Evolutionary conservation across 2,888 invertebrate genomes (phyloP), one percentile per base, ranked within the genome.

Genomic region (Polietes domitor): DNA sequence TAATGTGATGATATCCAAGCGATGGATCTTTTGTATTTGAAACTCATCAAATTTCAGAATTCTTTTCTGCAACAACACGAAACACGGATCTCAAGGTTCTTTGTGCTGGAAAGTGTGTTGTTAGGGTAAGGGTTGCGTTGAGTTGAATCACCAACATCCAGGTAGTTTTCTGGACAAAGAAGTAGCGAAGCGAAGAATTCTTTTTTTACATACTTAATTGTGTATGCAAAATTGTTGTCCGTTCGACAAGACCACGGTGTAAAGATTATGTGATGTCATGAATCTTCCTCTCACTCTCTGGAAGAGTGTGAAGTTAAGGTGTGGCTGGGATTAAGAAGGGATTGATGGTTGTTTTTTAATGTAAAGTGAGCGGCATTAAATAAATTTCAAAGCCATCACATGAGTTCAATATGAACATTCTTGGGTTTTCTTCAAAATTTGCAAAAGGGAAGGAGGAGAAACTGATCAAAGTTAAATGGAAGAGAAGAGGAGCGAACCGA

Each of bases 71-170:
- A 61, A 61, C 47, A 6, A 47, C n/a, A 47, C 32, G n/a, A 47
- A 12, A 47, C n/a, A 6, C 47, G n/a, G 47, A 47, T n/a, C 28
- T 61, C 58, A 61, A 61, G 58, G 58, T 61, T 61, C 28, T 61
- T 26, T 26, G 28, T 61, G 15, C n/a, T 1, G 47, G 1, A n/a
- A 15, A 47, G 12, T 7, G 41, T 12, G 15, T n/a, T n/a, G n/a
- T n/a, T n/a, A 47, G 12, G 1, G 47, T 47, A 47, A 47, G 47
- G 12, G n/a, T 47, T 47, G n/a, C 4, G 32, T n/a, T 47, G 47
- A 5, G 1, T 47, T 47, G 47, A 47, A 47, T 47, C 47, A 47
- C 6, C 47, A 12, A 47, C 15, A n/a, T 47, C n/a, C 47, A 47
- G 47, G 47, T 47, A 47, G 47, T 41, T 41, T 41, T 41, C 15